phyloP scores from a whole-genome alignment of 2,797 vertebrate species.

The Alauda arvensis region DNA sequence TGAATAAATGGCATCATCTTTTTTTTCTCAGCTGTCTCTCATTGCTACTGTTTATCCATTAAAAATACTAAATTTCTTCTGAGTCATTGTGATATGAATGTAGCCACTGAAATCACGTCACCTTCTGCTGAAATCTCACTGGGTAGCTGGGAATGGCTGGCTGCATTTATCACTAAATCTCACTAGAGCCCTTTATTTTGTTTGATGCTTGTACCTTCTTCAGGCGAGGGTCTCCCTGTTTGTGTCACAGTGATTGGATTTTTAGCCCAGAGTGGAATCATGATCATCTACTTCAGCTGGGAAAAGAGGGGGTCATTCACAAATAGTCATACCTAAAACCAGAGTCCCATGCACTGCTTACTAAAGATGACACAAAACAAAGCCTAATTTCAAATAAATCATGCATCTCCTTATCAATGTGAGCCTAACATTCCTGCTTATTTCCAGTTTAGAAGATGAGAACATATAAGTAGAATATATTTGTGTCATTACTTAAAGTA shows the following conservation, averaged over 20 bases:
- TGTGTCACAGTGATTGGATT: not conserved
- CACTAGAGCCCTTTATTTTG: not conserved
- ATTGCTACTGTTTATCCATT: not conserved
- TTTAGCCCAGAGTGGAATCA: not conserved
- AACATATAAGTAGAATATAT: not conserved
- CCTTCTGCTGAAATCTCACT: not conserved
- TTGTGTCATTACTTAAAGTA: not conserved
- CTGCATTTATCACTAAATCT: not conserved
- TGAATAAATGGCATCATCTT: not conserved
- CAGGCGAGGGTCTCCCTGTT: not conserved
- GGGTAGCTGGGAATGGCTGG: not conserved
- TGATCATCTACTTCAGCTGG: not conserved
- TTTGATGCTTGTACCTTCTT: not conserved
- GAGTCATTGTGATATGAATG: not conserved
- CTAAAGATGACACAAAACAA: not conserved
- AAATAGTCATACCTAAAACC: not conserved
- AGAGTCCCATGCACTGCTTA: not conserved
- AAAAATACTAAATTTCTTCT: not conserved
- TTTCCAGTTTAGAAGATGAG: not conserved
- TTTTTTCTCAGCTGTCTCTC: not conserved
- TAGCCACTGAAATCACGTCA: not conserved
- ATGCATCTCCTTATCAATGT: not conserved
- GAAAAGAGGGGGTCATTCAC: not conserved
- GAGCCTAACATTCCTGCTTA: not conserved
- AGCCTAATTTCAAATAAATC: not conserved